phyloP scores from a whole-genome alignment of 2,888 invertebrate species.

The Argyresthia albistria region DNA sequence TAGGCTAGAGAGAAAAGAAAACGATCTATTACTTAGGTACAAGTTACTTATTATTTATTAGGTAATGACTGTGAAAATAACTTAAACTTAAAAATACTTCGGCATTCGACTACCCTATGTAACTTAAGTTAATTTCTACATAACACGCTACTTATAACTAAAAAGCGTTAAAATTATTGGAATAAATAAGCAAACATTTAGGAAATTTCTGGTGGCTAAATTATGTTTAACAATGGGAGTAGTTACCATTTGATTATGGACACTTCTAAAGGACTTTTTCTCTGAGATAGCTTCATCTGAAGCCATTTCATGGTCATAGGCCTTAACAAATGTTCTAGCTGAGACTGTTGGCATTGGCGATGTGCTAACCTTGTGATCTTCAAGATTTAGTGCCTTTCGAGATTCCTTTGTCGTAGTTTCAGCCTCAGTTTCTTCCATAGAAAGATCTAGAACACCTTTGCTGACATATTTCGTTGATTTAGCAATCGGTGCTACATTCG shows the following conservation, averaged over 20 bases:
- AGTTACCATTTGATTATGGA: no score
- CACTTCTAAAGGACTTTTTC: neutral
- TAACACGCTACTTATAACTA: slow-evolving; percentile 18
- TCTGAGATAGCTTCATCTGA: slow-evolving; percentile 52
- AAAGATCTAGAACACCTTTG: slow-evolving; percentile 19
- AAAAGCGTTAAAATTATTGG: slow-evolving; percentile 21
- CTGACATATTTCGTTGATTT: neutral
- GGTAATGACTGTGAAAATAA: slow-evolving; percentile 62
- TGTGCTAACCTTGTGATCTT: slow-evolving; percentile 26
- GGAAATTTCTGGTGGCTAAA: slow-evolving; percentile 22
- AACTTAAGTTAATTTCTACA: slow-evolving; percentile 13
- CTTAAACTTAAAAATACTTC: slow-evolving; percentile 22
- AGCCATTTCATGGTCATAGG: slow-evolving; percentile 43
- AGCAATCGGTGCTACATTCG: no score
- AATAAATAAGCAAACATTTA: slow-evolving; percentile 22
- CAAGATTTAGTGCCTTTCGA: neutral
- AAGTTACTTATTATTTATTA: slow-evolving; percentile 35
- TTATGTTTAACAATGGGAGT: slow-evolving; percentile 10
- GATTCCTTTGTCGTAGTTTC: slow-evolving; percentile 9
- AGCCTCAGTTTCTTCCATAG: slow-evolving; percentile 12
- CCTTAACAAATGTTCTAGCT: slow-evolving; percentile 42
- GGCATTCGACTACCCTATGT: slow-evolving; percentile 5
- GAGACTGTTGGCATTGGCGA: slow-evolving; percentile 54
- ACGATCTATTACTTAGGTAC: slow-evolving; percentile 12
- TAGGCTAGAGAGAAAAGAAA: slow-evolving; percentile 2